Evolutionary conservation across 2,888 invertebrate species (phyloP).

Genomic region (Muschampia plurimacula): DNA sequence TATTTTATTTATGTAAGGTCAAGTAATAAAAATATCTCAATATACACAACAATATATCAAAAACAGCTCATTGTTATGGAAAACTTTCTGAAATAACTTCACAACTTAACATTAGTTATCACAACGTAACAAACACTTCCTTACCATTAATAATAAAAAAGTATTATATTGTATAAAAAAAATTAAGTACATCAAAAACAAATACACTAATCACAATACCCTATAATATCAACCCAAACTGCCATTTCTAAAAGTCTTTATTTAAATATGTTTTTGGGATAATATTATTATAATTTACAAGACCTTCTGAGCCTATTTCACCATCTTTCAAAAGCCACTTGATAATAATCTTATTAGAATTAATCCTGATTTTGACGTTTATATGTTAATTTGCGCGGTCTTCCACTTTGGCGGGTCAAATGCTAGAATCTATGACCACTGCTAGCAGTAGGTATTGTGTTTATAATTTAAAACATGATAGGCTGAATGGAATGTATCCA

Average conservation of each 20-base stretch:
- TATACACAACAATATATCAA: slow-evolving; percentile 20
- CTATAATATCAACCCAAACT: neutral
- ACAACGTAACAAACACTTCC: slow-evolving; percentile 33
- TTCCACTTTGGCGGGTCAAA: no score
- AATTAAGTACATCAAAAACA: slow-evolving; percentile 35
- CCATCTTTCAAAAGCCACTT: no score
- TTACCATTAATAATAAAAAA: slow-evolving; percentile 18
- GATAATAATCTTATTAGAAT: no score
- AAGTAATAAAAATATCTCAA: neutral
- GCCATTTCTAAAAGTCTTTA: neutral
- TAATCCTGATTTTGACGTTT: no score
- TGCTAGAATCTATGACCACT: no score
- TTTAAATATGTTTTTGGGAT: neutral
- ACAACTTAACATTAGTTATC: slow-evolving; percentile 30
- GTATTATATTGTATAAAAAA: slow-evolving; percentile 20
- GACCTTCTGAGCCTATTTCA: no score
- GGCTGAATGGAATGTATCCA: no score
- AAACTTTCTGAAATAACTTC: slow-evolving; percentile 8
- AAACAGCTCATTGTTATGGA: slow-evolving; percentile 6
- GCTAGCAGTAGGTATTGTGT: no score
- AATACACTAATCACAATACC: neutral
- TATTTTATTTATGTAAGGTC: neutral
- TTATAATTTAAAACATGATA: no score
- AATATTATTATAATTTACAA: neutral
- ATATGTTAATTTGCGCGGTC: no score